Evolutionary conservation across 2,888 invertebrate species (phyloP), one percentile per base, ranked within the genome.

Genomic region (Drosophila setosimentum): DNA sequence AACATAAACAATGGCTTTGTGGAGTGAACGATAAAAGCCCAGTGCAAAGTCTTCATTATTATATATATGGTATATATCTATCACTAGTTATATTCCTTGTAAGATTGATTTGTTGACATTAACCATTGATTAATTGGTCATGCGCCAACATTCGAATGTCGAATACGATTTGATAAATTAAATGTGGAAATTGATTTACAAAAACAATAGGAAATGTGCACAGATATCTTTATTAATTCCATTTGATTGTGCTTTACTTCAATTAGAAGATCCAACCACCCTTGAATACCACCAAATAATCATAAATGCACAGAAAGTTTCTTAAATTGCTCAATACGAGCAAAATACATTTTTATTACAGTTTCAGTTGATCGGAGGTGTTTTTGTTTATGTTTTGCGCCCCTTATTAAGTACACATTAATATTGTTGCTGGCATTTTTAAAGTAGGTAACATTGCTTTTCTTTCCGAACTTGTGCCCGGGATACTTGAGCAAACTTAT

Each of bases 371-470:
- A 32, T 76, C 68, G 63, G 73, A 64, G 77, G 73, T 73, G 65
- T 66, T 58, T 53, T 58, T 53, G 60, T 68, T 68, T 62, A 29
- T 55, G 67, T 55, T 49, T 67, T 58, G 57, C 45, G 40, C n/a
- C 21, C 27, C 35, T 18, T 61, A 58, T 88, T 89, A 84, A 84
- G 89, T 84, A 84, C 84, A 84, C 80, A 75, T 69, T 67, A 57
- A 57, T 55, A 55, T 73, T 67, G 65, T 68, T 67, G 72, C 48
- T 62, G 63, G 55, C 76, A 68, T 73, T 70, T 71, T 55, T 55
- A 40, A 54, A 78, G 59, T 64, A 71, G 55, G 37, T 77, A 67
- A 73, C 61, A 64, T 68, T 65, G 55, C 59, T 40, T 60, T 53
- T 60, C 68, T 69, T 21, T 45, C 40, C 37, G 53, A 40, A 63